Conservation (phyloP, 1,140 invertebrate genomes). For the Drosophila mauritiana region DNA sequence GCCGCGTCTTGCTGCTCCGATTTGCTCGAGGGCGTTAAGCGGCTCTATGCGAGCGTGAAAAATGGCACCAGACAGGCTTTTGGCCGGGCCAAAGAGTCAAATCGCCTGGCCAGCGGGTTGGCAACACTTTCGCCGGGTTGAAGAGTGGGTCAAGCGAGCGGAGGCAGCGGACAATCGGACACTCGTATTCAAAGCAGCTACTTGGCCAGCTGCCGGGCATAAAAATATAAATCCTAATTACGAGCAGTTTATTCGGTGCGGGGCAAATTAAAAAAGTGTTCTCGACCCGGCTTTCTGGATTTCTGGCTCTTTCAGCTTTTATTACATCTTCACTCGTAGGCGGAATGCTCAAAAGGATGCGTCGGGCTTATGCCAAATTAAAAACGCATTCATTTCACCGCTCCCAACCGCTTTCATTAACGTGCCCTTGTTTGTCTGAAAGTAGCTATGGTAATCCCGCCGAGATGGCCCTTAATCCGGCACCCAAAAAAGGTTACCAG, state of each 20-base stretch:
- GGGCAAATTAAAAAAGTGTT: constrained; percentile 68
- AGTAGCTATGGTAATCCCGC: constrained; percentile 12
- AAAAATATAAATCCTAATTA: constrained; percentile 83
- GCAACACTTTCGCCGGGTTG: constrained; percentile 56
- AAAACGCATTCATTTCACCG: constrained; percentile 75
- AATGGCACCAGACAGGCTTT: constrained; percentile 55
- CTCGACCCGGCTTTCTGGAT: constrained; percentile 22
- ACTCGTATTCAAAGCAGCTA: constrained; percentile 45
- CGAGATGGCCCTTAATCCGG: constrained; percentile 48
- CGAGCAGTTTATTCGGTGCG: constrained; percentile 73
- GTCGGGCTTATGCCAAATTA: constrained; percentile 73
- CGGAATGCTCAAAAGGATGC: constrained; percentile 54
- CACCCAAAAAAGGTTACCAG: constrained; percentile 3
- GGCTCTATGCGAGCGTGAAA: constrained; percentile 61
- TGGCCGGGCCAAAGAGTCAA: constrained; percentile 24
- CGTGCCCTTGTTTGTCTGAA: constrained; percentile 22
- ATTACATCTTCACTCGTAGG: constrained; percentile 38
- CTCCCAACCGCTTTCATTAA: not conserved
- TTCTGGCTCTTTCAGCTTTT: constrained; percentile 56
- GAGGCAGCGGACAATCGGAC: constrained; percentile 34
- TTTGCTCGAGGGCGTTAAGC: constrained; percentile 31
- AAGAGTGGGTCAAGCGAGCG: constrained; percentile 58
- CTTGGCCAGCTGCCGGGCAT: constrained; percentile 41
- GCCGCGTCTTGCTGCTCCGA: not conserved
- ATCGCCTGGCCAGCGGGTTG: constrained; percentile 38